Percentiles rank a stretch among this genome's conserved stretches.
Evolutionary conservation across 2,113 vertebrate species (phyloP).

Genomic region (Helogale parvula): DNA sequence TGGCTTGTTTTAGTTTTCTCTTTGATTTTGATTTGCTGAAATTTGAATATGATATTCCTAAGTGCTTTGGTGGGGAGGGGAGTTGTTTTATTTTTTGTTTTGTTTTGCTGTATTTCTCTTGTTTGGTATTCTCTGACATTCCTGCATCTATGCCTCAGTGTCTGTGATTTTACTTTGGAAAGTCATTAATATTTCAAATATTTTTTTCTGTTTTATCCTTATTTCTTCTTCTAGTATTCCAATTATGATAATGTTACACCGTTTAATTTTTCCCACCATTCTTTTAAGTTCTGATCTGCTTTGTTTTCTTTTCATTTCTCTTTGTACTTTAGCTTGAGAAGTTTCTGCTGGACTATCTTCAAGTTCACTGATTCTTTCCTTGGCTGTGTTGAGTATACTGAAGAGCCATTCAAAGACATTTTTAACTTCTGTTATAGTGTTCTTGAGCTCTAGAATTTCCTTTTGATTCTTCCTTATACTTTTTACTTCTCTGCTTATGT

Average conservation of each 20-base stretch:
- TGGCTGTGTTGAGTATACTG: background rate
- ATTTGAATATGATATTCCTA: background rate
- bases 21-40: background rate
- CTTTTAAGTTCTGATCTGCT: background rate
- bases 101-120: background rate
- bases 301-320: background rate
- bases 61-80: background rate
- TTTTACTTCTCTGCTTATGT: background rate
- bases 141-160: background rate
- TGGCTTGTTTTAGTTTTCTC: background rate
- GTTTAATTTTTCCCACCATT: background rate
- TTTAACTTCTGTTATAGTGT: background rate
- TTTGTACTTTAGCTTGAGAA: background rate
- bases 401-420: background rate
- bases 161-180: background rate
- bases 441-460: background rate
- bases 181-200: background rate
- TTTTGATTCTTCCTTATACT: conserved; percentile 10
- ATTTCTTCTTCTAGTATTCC: background rate
- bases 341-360: background rate
- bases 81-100: background rate
- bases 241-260: background rate
- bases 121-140: background rate
- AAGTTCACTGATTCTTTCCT: background rate
- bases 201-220: background rate